These are phyloP conservation scores for Spisula subtruncata DNA, from an alignment of 2,888 invertebrate genomes.

Conservation along the genomic window DNA sequence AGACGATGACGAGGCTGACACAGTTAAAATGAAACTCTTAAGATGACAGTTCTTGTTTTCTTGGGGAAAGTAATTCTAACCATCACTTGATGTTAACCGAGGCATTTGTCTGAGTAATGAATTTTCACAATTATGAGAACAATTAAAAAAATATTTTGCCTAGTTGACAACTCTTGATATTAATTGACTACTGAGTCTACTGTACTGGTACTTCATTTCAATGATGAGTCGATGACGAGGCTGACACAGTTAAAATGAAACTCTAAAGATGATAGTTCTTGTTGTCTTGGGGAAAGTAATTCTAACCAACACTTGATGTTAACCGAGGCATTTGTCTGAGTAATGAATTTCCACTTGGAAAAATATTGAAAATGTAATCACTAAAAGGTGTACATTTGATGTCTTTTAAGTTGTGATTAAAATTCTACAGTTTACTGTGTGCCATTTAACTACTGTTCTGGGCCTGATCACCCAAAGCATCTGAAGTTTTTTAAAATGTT, in stretches of 20 bases:
- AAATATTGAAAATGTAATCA: no score
- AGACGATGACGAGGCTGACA: slow-evolving; percentile 55
- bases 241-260: slow-evolving; percentile 23
- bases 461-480: no score
- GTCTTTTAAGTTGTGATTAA: no score
- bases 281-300: slow-evolving; percentile 30
- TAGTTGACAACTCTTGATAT: no score
- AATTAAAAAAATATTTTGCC: no score
- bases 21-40: background rate
- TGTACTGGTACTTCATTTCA: background rate
- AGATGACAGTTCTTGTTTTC: slow-evolving; percentile 49
- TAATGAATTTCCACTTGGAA: background rate
- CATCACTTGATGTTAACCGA: slow-evolving; percentile 42
- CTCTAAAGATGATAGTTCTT: slow-evolving; percentile 43
- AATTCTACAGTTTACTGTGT: no score
- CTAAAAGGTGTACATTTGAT: no score
- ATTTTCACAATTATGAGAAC: no score
- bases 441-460: no score
- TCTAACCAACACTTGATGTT: slow-evolving; percentile 32
- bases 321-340: slow-evolving; percentile 55
- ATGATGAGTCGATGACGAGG: slow-evolving; percentile 57
- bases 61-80: slow-evolving; percentile 1
- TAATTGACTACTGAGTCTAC: no score
- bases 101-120: slow-evolving; percentile 53
- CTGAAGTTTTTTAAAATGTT: no score